A percentile compares a stretch with the other conserved stretches of the same genome.
Conservation (phyloP, 2,888 invertebrate species). For the Habrosyne pyritoides region DNA sequence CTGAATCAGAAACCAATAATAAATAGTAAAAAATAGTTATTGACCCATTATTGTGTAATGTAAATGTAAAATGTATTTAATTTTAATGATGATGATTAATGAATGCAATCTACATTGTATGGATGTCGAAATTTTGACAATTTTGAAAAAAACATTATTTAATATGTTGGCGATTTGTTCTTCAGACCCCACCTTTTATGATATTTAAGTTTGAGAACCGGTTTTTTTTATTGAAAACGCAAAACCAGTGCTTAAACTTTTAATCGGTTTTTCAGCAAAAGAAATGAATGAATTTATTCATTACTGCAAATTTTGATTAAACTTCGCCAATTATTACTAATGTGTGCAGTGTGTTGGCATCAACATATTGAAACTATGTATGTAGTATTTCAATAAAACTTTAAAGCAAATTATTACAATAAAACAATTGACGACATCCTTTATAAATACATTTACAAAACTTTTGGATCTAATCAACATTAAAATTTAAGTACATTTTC, state of each 20-base stretch:
- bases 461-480: conserved; percentile 68
- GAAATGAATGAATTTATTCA: not conserved
- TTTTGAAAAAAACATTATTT: conserved; percentile 1
- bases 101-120: not conserved
- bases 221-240: conserved; percentile 15
- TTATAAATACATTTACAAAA: conserved; percentile 62
- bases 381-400: conserved; percentile 39
- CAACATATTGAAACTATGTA: conserved; percentile 41
- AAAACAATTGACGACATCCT: conserved; percentile 50
- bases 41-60: conserved; percentile 76
- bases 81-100: not conserved
- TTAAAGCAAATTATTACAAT: conserved; percentile 32
- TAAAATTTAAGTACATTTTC: not conserved
- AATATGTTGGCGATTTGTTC: not conserved
- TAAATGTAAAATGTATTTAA: conserved; percentile 40
- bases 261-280: not conserved
- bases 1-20: not conserved
- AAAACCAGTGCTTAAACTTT: conserved; percentile 5
- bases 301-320: conserved; percentile 8
- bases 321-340: conserved; percentile 51
- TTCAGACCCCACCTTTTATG: conserved; percentile 7
- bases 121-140: conserved; percentile 11
- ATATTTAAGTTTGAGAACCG: conserved; percentile 18
- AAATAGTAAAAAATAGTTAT: conserved; percentile 35
- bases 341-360: conserved; percentile 83